Percentiles rank a stretch among this genome's conserved stretches.
These are phyloP conservation scores for Ephestia elutella DNA, from an alignment of 1,140 invertebrate genomes.

Conservation along the genomic window DNA sequence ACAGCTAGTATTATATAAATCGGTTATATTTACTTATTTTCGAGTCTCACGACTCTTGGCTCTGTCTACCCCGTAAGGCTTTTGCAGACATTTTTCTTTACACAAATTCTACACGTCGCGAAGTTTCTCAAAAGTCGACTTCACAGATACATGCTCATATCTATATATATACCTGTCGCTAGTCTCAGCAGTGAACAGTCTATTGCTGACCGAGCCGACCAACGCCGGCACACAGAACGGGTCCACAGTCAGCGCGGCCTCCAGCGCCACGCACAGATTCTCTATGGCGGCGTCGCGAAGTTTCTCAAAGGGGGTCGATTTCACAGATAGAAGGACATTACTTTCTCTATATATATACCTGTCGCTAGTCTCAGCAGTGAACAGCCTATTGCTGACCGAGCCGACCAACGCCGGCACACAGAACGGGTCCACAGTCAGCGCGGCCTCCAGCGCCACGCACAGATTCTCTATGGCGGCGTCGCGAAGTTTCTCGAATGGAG, in stretches of 20 bases:
- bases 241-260: constrained; percentile 90
- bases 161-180: constrained; percentile 80
- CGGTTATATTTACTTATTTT: too few relatives aligned
- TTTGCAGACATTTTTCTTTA: too few relatives aligned
- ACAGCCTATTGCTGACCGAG: constrained; percentile 94
- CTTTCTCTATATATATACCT: constrained; percentile 65
- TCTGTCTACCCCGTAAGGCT: too few relatives aligned
- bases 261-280: constrained; percentile 94
- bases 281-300: constrained; percentile 95
- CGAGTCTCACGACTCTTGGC: too few relatives aligned
- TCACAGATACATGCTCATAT: too few relatives aligned
- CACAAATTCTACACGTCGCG: too few relatives aligned
- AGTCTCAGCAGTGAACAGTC: constrained; percentile 92
- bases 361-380: constrained; percentile 89
- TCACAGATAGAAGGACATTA: constrained; percentile 40
- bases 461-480: constrained; percentile 97
- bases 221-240: constrained; percentile 94
- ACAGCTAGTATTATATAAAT: too few relatives aligned
- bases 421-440: constrained; percentile 88
- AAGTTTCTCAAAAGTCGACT: too few relatives aligned
- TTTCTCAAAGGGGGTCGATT: constrained; percentile 83
- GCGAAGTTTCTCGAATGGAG: constrained; percentile 86
- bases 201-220: constrained; percentile 94
- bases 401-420: constrained; percentile 96
- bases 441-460: constrained; percentile 93